These are phyloP conservation scores for Coelopa frigida DNA, from an alignment of 1,140 invertebrate species.

Conservation along the genomic window DNA sequence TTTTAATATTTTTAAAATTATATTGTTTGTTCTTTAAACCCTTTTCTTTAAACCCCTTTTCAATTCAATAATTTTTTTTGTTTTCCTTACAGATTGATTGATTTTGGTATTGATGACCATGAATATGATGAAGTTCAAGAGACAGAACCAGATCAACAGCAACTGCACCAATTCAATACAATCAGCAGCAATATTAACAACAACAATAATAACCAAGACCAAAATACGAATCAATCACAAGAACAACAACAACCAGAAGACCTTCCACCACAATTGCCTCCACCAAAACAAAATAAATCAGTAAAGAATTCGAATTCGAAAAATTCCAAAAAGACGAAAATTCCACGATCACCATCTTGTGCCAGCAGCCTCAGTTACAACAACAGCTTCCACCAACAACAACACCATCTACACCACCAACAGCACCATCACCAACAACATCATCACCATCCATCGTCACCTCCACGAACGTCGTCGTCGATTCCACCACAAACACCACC, in stretches of 20 bases:
- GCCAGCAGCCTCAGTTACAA: conserved; percentile 30
- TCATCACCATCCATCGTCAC: conserved; percentile 20
- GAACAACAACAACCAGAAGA: conserved; percentile 19
- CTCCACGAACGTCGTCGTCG: conserved; percentile 16
- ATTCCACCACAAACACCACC: conserved; percentile 40
- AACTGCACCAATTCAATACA: conserved; percentile 7
- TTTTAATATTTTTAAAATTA: not conserved
- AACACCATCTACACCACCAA: not conserved
- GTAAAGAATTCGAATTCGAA: too few relatives aligned
- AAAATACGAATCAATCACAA: conserved; percentile 9
- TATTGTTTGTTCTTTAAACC: not conserved
- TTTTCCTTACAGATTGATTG: conserved; percentile 29
- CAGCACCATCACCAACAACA: conserved; percentile 11
- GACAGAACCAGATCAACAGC: conserved; percentile 29
- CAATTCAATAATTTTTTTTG: not conserved
- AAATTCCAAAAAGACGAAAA: conserved; percentile 41
- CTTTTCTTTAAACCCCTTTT: not conserved
- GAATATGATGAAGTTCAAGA: conserved; percentile 43
- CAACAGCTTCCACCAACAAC: conserved; percentile 12
- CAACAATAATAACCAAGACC: conserved; percentile 15
- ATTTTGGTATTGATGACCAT: conserved; percentile 42
- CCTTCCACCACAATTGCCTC: conserved; percentile 32
- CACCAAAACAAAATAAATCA: conserved; percentile 38
- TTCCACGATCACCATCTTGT: conserved; percentile 37
- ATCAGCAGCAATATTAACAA: conserved; percentile 17